A percentile compares a stretch with the other conserved stretches of the same genome.
Conservation (phyloP, 1,140 invertebrate genomes). For the Globodera ellingtonae region DNA sequence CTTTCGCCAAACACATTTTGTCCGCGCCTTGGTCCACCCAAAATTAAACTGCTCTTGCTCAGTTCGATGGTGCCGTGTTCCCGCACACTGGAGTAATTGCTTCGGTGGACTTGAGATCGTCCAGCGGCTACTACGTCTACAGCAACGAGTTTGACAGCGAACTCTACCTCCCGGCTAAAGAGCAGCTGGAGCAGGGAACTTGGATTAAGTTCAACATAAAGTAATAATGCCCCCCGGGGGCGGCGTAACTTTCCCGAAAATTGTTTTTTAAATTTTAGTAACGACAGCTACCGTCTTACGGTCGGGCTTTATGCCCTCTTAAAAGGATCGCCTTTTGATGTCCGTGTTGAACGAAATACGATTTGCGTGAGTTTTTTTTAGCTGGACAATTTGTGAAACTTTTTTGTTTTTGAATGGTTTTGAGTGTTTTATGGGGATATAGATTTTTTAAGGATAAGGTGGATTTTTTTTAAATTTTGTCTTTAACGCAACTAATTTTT, state of each 20-base stretch:
- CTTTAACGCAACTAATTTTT: neutral
- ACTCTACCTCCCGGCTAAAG: neutral
- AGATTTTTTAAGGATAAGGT: too few relatives aligned
- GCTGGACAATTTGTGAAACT: too few relatives aligned
- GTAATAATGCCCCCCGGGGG: neutral
- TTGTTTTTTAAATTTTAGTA: neutral
- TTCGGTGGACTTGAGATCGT: neutral
- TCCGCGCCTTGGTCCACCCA: neutral
- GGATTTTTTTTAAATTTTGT: too few relatives aligned
- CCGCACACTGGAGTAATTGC: constrained; percentile 1
- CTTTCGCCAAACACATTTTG: neutral
- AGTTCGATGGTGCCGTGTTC: neutral
- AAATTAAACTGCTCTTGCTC: neutral
- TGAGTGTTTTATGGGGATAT: too few relatives aligned
- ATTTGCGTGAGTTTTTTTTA: neutral
- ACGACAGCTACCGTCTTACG: neutral
- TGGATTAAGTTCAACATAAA: constrained; percentile 6
- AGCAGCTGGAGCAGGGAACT: neutral
- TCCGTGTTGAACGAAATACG: neutral
- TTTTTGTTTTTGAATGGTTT: too few relatives aligned
- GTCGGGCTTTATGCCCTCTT: neutral
- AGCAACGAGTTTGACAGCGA: constrained; percentile 3
- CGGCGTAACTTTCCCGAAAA: neutral
- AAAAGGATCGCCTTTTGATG: neutral
- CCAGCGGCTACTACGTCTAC: constrained; percentile 10